These are phyloP conservation scores for Ceramica pisi DNA, from an alignment of 2,888 invertebrate species.

Conservation along the genomic window DNA sequence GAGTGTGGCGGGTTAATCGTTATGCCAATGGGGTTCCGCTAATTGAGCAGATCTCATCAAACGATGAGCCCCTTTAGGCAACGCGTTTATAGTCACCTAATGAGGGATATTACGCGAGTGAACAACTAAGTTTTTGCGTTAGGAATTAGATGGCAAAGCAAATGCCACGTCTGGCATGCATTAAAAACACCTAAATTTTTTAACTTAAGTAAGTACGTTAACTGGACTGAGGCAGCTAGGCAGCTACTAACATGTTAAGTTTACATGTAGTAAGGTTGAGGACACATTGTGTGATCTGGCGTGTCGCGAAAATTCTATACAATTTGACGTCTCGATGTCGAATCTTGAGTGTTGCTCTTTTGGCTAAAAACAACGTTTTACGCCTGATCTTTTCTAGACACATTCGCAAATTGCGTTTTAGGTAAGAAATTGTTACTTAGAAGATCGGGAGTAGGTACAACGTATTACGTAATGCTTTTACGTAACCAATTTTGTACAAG, in stretches of 20 bases:
- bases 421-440: no score
- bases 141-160: constrained; percentile 21
- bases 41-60: constrained; percentile 54
- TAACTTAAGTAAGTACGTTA: no score
- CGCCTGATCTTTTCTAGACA: no score
- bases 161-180: constrained; percentile 18
- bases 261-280: neutral
- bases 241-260: neutral
- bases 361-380: no score
- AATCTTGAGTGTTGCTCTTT: no score
- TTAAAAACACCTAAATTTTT: constrained; percentile 14
- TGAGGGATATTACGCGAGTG: constrained; percentile 38
- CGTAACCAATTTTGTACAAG: no score
- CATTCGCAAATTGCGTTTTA: no score
- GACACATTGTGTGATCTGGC: neutral
- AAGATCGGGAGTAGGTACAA: no score
- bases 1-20: constrained; percentile 39
- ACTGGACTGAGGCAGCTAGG: no score
- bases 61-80: constrained; percentile 29
- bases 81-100: constrained; percentile 37
- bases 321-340: neutral
- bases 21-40: constrained; percentile 34
- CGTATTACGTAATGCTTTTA: no score
- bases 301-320: no score
- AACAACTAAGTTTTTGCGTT: constrained; percentile 45